Evolutionary conservation across 2,797 vertebrate genomes (phyloP), one percentile per base, ranked within the genome.

Genomic region (Artibeus jamaicensis): DNA sequence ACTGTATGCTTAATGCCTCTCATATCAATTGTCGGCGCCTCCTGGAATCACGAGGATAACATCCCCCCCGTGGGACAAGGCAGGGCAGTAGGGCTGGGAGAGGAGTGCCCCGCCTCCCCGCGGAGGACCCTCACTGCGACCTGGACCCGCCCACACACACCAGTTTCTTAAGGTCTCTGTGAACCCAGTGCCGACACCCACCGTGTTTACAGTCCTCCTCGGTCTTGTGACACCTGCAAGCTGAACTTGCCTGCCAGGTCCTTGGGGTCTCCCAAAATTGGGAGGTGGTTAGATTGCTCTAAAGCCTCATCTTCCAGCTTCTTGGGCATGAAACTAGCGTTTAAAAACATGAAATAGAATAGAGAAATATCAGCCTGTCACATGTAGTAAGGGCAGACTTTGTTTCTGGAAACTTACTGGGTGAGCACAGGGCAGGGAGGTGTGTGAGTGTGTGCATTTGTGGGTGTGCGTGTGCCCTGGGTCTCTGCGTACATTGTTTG

Each of bases 401-500:
- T 95, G 65, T 87, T 83, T 87, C 65, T 42, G 46, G 73, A 87
- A 94, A 76, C 62, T 46, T 37, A 46, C 1, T 74, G 48, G 16
- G 9, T 21, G 76, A 86, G 57, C 93, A 70, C 19, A 14, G 48
- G 34, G 83, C 62, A 67, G 21, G 57, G 24, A 92, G 12, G 22
- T 39, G n/a, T 62, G 65, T 46, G 78, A 1, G 55, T 24, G 8
- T 57, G 34, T n/a, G 46, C 4, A 10, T 19, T 3, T 37, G 68
- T 76, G 42, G 14, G 68, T 6, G 5, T 26, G 32, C 3, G 8
- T 6, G 2, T 2, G 34, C 67, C 15, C 39, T 91, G 50, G 50
- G 55, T 76, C 55, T 86, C 79, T 37, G 70, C 10, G 57, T 78
- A 81, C 84, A 59, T 82, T 85, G 94, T 79, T 82, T 84, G 94